A percentile compares a stretch with the other conserved stretches of the same genome.
Evolutionary conservation across 1,140 invertebrate species (phyloP).

Genomic region (Euura saliciscinereae): DNA sequence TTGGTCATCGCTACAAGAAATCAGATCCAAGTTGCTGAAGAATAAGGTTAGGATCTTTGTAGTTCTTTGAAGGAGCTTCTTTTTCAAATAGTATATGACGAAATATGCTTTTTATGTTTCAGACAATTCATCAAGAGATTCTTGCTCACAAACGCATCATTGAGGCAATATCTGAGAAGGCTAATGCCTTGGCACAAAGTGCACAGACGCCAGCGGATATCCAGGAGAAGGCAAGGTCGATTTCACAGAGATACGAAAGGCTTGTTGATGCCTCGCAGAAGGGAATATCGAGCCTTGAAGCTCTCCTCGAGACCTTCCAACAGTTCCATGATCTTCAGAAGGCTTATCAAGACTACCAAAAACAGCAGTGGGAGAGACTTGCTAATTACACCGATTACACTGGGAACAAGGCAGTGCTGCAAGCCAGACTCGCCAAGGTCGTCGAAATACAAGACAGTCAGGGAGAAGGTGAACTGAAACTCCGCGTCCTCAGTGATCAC

Average conservation of each 20-base stretch:
- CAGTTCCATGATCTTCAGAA: slow-evolving; percentile 86
- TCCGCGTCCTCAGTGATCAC: slow-evolving; percentile 73
- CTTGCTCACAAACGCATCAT: slow-evolving; percentile 87
- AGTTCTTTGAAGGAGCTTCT: too few species aligned
- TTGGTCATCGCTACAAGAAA: slow-evolving; percentile 81
- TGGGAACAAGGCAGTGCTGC: slow-evolving; percentile 79
- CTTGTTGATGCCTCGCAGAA: slow-evolving; percentile 66
- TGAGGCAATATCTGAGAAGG: slow-evolving; percentile 88
- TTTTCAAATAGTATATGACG: too few species aligned
- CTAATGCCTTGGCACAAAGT: slow-evolving; percentile 69
- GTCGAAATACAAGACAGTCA: slow-evolving; percentile 79
- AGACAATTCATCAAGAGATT: slow-evolving; percentile 87
- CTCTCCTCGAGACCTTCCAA: slow-evolving; percentile 77
- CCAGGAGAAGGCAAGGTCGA: slow-evolving; percentile 69
- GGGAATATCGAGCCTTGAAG: slow-evolving; percentile 74
- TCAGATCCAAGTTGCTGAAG: slow-evolving; percentile 84
- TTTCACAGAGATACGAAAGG: slow-evolving; percentile 78
- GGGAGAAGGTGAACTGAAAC: slow-evolving; percentile 73
- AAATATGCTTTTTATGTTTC: slow-evolving; percentile 24
- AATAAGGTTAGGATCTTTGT: slow-evolving; percentile 67
- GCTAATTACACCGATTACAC: slow-evolving; percentile 78
- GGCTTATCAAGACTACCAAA: slow-evolving; percentile 84
- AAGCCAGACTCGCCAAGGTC: slow-evolving; percentile 76
- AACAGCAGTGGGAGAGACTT: slow-evolving; percentile 84
- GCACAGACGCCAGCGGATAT: slow-evolving; percentile 70